Base-by-base conservation (phyloP, 2,113 vertebrate species). In the Bubo bubo region DNA sequence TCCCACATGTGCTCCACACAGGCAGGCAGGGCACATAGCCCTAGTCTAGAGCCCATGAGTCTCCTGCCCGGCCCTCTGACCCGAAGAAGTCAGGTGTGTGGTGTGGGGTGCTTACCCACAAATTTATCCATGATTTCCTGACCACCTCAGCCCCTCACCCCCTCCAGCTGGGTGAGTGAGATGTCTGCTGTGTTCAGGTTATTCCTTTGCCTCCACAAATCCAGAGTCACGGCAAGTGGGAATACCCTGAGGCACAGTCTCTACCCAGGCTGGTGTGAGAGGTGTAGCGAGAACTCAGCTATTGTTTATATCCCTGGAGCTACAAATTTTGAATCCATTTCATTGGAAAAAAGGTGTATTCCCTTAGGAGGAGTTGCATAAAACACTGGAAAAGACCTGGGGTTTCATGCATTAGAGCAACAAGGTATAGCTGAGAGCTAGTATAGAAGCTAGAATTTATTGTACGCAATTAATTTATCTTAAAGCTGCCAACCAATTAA, bases 401-500 rank as follows among this genome's bases (percentile, higher is more conserved):
- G 15, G 39, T 41, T 41, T 41, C 39, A 43, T 27, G 7, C 4
- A 6, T 63, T 79, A 39, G 27, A 6, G 13, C 24, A 53, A n/a
- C 2, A 50, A 56, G 3, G 8, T 73, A 59, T 59, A n/a, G 34
- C 37, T 86, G 72, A 86, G 64, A 77, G 22, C 32, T 77, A 39
- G 9, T 22, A 34, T 6, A 16, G 37, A 86, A 84, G 26, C 9
- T 64, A n/a, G 39, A 52, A 64, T 80, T 92, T 90, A 80, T 28
- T 58, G 20, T 55, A 47, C 0, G 7, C 59, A 96, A 95, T 90
- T 6, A 79, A 93, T 85, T 90, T 92, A 52, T 84, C 68, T 74
- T 84, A 74, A 92, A 91, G 52, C 43, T 89, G 52, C 5, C 47
- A 81, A 43, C 32, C 14, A 92, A 88, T 90, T 93, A 86, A 83